A percentile compares a stretch with the other conserved stretches of the same genome.
Evolutionary conservation across 1,140 invertebrate genomes (phyloP).

Genomic region (Solen grandis): DNA sequence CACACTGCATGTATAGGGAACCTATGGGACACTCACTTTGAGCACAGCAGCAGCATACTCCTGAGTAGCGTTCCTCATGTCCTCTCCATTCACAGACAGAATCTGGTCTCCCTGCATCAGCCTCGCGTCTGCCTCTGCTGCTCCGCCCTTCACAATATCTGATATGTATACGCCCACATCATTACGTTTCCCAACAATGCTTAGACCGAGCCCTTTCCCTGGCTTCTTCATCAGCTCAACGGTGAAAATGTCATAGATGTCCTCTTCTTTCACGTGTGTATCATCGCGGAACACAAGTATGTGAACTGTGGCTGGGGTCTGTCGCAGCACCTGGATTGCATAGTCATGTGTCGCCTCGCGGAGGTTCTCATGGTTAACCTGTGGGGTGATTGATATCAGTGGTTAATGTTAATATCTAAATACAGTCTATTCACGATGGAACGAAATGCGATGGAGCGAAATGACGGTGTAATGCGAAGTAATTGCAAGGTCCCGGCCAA

Average conservation of each 20-base stretch:
- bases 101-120: conserved; percentile 97
- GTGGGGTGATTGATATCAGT: conserved; percentile 81
- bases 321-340: conserved; percentile 81
- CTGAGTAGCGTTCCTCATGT: conserved; percentile 90
- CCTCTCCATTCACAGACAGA: conserved; percentile 92
- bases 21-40: conserved; percentile 85
- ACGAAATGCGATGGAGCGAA: too few relatives aligned
- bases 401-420: too few relatives aligned
- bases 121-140: conserved; percentile 94
- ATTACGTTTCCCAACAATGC: conserved; percentile 92
- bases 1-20: too few relatives aligned
- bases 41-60: conserved; percentile 94
- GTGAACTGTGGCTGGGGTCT: conserved; percentile 87
- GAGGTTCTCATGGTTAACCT: conserved; percentile 95
- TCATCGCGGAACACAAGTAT: conserved; percentile 93
- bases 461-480: too few relatives aligned
- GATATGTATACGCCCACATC: conserved; percentile 96
- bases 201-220: conserved; percentile 95
- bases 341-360: conserved; percentile 95
- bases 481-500: too few relatives aligned
- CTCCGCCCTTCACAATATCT: conserved; percentile 95
- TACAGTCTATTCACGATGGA: too few relatives aligned
- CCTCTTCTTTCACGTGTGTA: conserved; percentile 83
- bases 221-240: conserved; percentile 95
- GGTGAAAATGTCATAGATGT: conserved; percentile 90